Evolutionary conservation across 2,888 invertebrate species (phyloP).

Genomic region (Troides oblongomaculatus): DNA sequence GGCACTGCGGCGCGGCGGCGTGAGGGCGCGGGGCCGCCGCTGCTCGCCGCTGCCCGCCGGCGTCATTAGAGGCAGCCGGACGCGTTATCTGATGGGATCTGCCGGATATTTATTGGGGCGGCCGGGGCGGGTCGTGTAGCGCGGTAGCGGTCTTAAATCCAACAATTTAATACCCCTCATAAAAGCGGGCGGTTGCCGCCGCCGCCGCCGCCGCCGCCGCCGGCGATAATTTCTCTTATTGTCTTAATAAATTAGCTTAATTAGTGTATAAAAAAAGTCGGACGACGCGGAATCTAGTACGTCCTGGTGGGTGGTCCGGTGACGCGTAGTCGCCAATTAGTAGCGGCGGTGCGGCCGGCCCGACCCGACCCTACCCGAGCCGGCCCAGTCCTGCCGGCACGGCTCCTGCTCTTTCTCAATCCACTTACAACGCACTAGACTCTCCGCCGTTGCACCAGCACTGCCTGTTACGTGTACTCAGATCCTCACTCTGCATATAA

Average conservation of each 20-base stretch:
- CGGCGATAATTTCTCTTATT: slow-evolving; percentile 73
- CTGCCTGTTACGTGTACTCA: no score
- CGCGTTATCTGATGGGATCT: slow-evolving; percentile 65
- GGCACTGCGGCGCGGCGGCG: neutral
- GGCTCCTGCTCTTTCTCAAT: no score
- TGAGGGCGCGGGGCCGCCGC: slow-evolving; percentile 10
- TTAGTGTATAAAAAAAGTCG: slow-evolving; percentile 73
- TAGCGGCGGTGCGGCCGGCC: neutral
- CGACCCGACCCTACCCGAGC: neutral
- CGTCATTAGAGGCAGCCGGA: slow-evolving; percentile 33
- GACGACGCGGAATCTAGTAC: slow-evolving; percentile 70
- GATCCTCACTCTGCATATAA: no score
- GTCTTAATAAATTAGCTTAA: slow-evolving; percentile 79
- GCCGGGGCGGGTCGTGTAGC: slow-evolving; percentile 54
- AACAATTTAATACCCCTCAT: slow-evolving; percentile 72
- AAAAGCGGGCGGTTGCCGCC: slow-evolving; percentile 48
- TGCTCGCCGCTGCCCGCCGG: slow-evolving; percentile 29
- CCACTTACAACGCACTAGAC: no score
- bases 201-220: slow-evolving; percentile 48
- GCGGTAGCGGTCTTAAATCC: slow-evolving; percentile 70
- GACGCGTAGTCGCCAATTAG: slow-evolving; percentile 42
- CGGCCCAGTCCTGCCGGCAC: no score
- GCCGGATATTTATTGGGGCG: slow-evolving; percentile 68
- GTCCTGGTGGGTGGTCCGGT: slow-evolving; percentile 66
- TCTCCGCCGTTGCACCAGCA: no score